These are phyloP conservation scores for Gymnocheta viridis DNA, from an alignment of 2,888 invertebrate species.

Conservation along the genomic window DNA sequence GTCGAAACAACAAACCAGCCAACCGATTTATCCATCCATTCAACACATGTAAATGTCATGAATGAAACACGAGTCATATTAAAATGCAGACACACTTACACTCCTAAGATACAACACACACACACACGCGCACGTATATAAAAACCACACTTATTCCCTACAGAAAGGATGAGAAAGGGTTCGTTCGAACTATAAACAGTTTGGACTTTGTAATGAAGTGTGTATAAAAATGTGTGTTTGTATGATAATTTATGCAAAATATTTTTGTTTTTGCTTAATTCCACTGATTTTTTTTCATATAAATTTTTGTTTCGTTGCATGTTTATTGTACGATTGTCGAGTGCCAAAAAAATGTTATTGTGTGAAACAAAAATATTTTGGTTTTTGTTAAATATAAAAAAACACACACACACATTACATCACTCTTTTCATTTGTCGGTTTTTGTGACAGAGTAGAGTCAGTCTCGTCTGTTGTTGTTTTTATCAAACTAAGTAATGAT, in stretches of 20 bases:
- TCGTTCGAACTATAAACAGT: conserved; percentile 43
- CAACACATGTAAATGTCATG: conserved; percentile 66
- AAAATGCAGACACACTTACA: conserved; percentile 50
- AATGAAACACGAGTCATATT: conserved; percentile 63
- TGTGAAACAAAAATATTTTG: conserved; percentile 54
- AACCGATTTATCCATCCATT: conserved; percentile 51
- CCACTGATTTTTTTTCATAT: conserved; percentile 27
- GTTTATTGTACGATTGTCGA: conserved; percentile 41
- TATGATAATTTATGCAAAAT: conserved; percentile 67
- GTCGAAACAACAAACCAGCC: conserved; percentile 44
- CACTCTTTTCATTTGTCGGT: conserved; percentile 42
- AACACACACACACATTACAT: conserved; percentile 34
- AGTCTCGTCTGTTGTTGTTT: conserved; percentile 33
- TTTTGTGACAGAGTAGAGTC: conserved; percentile 14
- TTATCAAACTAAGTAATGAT: conserved; percentile 60
- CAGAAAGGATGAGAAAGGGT: conserved; percentile 28
- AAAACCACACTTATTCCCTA: background rate
- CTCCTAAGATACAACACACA: conserved; percentile 26
- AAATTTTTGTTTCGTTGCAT: conserved; percentile 6
- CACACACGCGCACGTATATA: background rate
- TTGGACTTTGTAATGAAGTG: conserved; percentile 25
- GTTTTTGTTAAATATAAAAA: conserved; percentile 35
- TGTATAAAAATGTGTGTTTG: conserved; percentile 22
- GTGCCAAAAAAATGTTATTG: conserved; percentile 48
- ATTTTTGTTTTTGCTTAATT: conserved; percentile 55